Base-by-base conservation (phyloP, 2,113 vertebrate genomes). In the Crotalus tigris region DNA sequence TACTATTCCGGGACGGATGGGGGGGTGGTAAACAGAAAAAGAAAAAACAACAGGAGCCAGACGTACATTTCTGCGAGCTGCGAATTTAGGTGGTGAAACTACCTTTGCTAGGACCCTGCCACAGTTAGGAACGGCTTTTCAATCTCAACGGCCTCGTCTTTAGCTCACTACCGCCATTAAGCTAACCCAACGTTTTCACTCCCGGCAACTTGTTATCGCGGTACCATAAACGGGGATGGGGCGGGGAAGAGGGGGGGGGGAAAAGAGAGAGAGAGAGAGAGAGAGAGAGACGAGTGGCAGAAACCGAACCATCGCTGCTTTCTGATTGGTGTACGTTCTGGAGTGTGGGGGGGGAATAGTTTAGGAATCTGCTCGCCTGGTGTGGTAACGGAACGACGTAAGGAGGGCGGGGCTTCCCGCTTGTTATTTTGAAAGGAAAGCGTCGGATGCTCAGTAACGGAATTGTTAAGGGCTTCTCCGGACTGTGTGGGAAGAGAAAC, bases 391-490 rank as follows among this genome's bases (percentile, higher is more conserved):
- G 92, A 55, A 3, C 19, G 29, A 55, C 49, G 10, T 3, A 24
- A 58, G 0, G 3, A 3, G 88, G 88, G 53, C 21, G 53, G 39
- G 26, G 19, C 59, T 11, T 55, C 6, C 2, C 26, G 53, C 11
- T 81, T 15, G 24, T 24, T 55, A 8, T 39, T 24, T 29, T 55
- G 85, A 49, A 15, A 59, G 10, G 23, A 6, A n/a, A 69, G 2
- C 9, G 91, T n/a, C 29, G 39, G 24, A 0, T 5, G 4, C 5
- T 5, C 21, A 46, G 81, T 5, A 19, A 17, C 5, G 33, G 13
- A 49, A 69, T n/a, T 12, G 0, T 0, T 1, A 15, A 2, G 23
- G 9, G 29, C 15, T 2, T 51, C n/a, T 8, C 2, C n/a, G 69
- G 69, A 1, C 17, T 44, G 2, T 81, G 15, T 19, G 69, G 69